Conservation (phyloP, 2,888 invertebrate species). For the Antheraea yamamai region DNA sequence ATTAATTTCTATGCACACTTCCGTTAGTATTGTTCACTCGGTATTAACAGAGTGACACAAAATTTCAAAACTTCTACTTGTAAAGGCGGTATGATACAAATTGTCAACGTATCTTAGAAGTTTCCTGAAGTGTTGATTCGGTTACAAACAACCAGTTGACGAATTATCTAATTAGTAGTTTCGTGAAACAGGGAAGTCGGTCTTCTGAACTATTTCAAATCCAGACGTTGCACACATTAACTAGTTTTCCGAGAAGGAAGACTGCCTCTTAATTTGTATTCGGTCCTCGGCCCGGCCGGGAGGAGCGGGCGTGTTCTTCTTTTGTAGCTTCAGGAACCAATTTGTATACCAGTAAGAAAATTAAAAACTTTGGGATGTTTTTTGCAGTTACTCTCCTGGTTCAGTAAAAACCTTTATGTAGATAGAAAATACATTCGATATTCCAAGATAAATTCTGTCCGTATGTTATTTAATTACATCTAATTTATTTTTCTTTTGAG, state of each 20-base stretch:
- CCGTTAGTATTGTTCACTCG: background rate
- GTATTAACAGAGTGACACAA: background rate
- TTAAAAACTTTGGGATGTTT: slow-evolving; percentile 68
- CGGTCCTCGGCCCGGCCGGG: slow-evolving; percentile 60
- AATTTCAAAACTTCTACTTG: background rate
- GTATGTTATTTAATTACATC: background rate
- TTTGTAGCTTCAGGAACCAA: slow-evolving; percentile 75
- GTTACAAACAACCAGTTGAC: background rate
- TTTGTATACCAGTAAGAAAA: slow-evolving; percentile 76
- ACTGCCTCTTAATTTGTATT: slow-evolving; percentile 76
- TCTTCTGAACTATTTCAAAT: slow-evolving; percentile 51
- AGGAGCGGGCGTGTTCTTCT: slow-evolving; percentile 66
- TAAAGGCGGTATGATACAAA: background rate
- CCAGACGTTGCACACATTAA: slow-evolving; percentile 69
- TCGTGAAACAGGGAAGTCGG: slow-evolving; percentile 32
- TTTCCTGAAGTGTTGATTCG: background rate
- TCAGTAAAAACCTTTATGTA: slow-evolving; percentile 51
- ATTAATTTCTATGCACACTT: background rate
- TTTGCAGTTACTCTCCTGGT: slow-evolving; percentile 53
- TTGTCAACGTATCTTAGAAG: background rate
- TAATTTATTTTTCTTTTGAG: background rate
- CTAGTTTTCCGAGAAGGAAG: slow-evolving; percentile 64
- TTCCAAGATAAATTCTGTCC: background rate
- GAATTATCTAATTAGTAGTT: background rate
- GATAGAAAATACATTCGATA: slow-evolving; percentile 20